Evolutionary conservation across 2,888 invertebrate genomes (phyloP).

Genomic region (Atethmia centrago): DNA sequence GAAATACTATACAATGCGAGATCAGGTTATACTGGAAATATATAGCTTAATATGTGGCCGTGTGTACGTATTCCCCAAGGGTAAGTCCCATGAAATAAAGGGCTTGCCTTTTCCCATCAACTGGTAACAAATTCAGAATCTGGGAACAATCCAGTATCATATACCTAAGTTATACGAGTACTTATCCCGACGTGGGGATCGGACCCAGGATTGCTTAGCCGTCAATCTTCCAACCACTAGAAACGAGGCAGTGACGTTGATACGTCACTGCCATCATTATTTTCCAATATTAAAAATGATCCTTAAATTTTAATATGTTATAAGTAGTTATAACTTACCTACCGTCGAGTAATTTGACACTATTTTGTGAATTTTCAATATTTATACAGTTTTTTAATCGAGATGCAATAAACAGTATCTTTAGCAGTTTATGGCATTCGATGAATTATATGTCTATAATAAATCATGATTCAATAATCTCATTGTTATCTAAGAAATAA

Average conservation of each 20-base stretch:
- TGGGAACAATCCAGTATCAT: background rate
- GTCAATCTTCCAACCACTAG: background rate
- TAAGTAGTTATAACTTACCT: constrained; percentile 54
- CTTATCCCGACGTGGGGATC: background rate
- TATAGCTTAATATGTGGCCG: too few relatives aligned
- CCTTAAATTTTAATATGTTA: background rate
- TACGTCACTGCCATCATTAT: background rate
- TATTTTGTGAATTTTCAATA: constrained; percentile 26
- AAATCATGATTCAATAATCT: constrained; percentile 58
- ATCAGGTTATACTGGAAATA: too few relatives aligned
- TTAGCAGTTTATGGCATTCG: constrained; percentile 60
- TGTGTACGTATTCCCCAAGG: too few relatives aligned
- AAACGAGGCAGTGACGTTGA: background rate
- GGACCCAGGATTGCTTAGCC: background rate
- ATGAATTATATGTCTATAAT: constrained; percentile 43
- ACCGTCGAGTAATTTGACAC: constrained; percentile 46
- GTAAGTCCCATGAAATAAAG: too few relatives aligned
- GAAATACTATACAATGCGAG: too few relatives aligned
- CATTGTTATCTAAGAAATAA: constrained; percentile 11
- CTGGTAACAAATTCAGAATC: background rate
- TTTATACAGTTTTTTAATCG: constrained; percentile 60
- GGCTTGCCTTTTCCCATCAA: too few relatives aligned
- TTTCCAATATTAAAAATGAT: background rate
- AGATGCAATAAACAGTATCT: constrained; percentile 64
- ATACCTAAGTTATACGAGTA: background rate